Conservation (phyloP, 2,113 vertebrate genomes). For the Phocoena sinus region DNA sequence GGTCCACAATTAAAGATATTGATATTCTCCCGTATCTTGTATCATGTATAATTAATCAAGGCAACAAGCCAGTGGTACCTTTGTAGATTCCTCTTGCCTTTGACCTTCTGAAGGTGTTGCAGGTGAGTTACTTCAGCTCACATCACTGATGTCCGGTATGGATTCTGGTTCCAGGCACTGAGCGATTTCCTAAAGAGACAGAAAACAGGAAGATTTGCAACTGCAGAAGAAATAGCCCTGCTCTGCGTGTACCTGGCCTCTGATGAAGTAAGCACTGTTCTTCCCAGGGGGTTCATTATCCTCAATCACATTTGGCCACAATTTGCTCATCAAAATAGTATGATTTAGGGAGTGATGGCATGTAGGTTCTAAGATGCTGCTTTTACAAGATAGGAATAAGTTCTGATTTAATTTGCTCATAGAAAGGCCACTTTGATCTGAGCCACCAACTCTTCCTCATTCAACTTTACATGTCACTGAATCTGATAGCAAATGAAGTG, state of each 20-base stretch:
- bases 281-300: neutral
- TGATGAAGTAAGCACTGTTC: conserved; percentile 87
- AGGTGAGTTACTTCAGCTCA: neutral
- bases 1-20: neutral
- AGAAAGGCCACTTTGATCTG: neutral
- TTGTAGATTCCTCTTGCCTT: neutral
- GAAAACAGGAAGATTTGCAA: conserved; percentile 92
- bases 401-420: neutral
- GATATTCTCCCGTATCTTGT: neutral
- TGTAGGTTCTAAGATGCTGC: neutral
- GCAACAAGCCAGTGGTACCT: neutral
- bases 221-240: conserved; percentile 91
- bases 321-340: neutral
- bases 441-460: neutral
- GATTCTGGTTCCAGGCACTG: conserved; percentile 81
- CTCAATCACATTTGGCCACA: neutral
- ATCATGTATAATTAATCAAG: neutral
- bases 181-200: conserved; percentile 92
- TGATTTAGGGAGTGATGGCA: neutral
- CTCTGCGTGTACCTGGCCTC: conserved; percentile 96
- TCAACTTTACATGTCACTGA: neutral
- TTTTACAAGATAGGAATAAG: neutral
- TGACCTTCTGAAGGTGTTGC: neutral
- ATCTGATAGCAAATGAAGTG: neutral
- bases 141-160: neutral